phyloP scores from a whole-genome alignment of 2,888 invertebrate species.

The Nudaria mundana region DNA sequence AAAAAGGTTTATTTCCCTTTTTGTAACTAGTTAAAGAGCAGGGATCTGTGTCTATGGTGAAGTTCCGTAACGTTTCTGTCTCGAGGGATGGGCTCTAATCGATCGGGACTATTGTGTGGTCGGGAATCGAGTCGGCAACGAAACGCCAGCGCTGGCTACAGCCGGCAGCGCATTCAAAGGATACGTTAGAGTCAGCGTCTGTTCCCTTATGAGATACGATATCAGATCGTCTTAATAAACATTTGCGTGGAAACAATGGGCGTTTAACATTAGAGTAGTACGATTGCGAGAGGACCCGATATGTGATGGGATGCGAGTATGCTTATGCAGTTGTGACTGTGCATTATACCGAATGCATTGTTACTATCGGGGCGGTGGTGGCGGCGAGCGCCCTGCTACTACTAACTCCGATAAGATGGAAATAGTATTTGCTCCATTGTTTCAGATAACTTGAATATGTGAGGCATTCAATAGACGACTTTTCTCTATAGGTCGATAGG shows the following conservation, averaged over 20 bases:
- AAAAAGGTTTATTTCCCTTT: constrained; percentile 53
- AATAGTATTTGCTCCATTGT: constrained; percentile 29
- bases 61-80: constrained; percentile 34
- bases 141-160: constrained; percentile 28
- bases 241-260: constrained; percentile 71
- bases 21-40: constrained; percentile 60
- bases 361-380: constrained; percentile 20
- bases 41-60: constrained; percentile 25
- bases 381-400: constrained; percentile 23
- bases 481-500: too few species aligned
- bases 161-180: constrained; percentile 54
- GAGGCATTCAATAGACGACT: constrained; percentile 14
- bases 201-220: constrained; percentile 67
- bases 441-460: constrained; percentile 10
- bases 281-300: constrained; percentile 42
- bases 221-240: constrained; percentile 80
- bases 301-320: constrained; percentile 35
- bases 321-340: constrained; percentile 42
- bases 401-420: constrained; percentile 37
- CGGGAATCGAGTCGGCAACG: constrained; percentile 24
- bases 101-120: constrained; percentile 65
- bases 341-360: constrained; percentile 55
- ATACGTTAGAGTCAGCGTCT: constrained; percentile 66
- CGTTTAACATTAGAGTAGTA: constrained; percentile 63
- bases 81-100: constrained; percentile 57